These are phyloP conservation scores for Alloscopus bannaensis DNA, from an alignment of 2,888 invertebrate species.

Conservation along the genomic window DNA sequence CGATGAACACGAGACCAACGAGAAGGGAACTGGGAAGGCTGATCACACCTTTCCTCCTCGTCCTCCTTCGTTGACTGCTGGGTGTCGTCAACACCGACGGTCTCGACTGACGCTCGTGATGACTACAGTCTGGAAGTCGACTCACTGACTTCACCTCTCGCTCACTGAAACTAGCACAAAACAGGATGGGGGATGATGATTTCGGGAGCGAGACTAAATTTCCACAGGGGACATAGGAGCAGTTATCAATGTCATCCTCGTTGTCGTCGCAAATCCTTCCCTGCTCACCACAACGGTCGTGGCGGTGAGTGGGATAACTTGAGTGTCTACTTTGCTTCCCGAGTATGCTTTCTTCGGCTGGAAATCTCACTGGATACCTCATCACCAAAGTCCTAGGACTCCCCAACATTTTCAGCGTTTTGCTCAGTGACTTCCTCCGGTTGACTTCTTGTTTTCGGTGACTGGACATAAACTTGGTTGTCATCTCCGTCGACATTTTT, in stretches of 20 bases:
- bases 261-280: not conserved
- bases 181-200: not conserved
- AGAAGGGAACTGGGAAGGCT: conserved; percentile 43
- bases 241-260: not conserved
- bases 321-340: conserved; percentile 12
- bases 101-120: not conserved
- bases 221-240: not conserved
- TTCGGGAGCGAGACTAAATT: not conserved
- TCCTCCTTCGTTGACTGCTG: conserved; percentile 13
- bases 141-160: conserved; percentile 16
- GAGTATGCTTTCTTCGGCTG: conserved; percentile 32
- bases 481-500: too few species aligned
- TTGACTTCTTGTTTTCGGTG: not conserved
- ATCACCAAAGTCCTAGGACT: not conserved
- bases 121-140: conserved; percentile 3
- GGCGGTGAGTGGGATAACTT: not conserved
- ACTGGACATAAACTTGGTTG: not conserved
- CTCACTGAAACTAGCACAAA: not conserved
- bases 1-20: conserved; percentile 59
- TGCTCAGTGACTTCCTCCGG: not conserved
- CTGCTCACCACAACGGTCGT: not conserved
- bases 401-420: not conserved
- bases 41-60: conserved; percentile 1
- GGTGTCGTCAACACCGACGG: conserved; percentile 53
- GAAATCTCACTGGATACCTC: not conserved